These are phyloP conservation scores for Myotis planiceps DNA, from an alignment of 2,797 vertebrate genomes.

Conservation along the genomic window DNA sequence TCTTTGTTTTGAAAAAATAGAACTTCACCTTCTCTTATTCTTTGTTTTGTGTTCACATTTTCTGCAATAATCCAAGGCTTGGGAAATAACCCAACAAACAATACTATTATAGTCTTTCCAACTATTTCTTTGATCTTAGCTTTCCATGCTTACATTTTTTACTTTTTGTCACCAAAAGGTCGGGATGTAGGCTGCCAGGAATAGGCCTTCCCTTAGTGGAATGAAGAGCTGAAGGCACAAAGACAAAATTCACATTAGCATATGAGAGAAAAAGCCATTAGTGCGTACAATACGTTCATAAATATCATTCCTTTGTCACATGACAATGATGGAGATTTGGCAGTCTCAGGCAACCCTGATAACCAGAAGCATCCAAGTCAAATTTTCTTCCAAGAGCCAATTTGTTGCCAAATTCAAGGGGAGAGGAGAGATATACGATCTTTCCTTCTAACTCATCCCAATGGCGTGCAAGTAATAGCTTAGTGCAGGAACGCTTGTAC, in stretches of 20 bases:
- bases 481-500: background rate
- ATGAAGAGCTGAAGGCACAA: background rate
- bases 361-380: background rate
- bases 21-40: background rate
- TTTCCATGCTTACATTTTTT: background rate
- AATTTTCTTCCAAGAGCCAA: background rate
- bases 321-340: background rate
- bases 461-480: background rate
- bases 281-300: background rate
- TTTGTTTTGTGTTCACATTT: background rate
- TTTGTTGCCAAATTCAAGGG: background rate
- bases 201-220: background rate
- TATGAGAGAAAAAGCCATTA: background rate
- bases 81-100: background rate
- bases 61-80: background rate
- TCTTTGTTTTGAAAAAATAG: background rate
- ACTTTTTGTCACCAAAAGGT: background rate
- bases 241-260: background rate
- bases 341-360: background rate
- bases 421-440: background rate
- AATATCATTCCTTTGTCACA: background rate
- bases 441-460: background rate
- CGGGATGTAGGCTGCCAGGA: background rate
- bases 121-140: background rate
- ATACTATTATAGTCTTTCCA: background rate